These are phyloP conservation scores for Oryzias javanicus DNA, from an alignment of 2,113 vertebrate species.

Conservation along the genomic window DNA sequence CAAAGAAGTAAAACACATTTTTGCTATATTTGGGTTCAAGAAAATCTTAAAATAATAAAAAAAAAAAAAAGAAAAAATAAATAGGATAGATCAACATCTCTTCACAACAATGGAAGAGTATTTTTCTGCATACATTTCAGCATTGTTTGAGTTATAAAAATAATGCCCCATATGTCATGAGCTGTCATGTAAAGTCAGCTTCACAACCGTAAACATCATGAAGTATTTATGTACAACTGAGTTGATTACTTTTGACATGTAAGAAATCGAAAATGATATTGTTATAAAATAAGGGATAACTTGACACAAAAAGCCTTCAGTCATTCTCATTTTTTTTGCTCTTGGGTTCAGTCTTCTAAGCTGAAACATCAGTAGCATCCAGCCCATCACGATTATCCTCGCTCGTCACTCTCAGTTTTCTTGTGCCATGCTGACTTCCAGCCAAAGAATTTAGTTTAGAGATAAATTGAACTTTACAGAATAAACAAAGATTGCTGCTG, in stretches of 20 bases:
- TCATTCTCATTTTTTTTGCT: slow-evolving; percentile 16
- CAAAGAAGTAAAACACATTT: too few relatives aligned
- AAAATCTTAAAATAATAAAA: too few relatives aligned
- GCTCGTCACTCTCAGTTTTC: not conserved
- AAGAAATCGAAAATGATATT: not conserved
- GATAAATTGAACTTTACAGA: not conserved
- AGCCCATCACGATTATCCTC: not conserved
- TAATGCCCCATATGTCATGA: too few relatives aligned
- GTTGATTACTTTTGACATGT: slow-evolving; percentile 8
- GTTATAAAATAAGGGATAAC: slow-evolving; percentile 6
- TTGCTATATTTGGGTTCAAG: too few relatives aligned
- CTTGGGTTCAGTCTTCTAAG: slow-evolving; percentile 16
- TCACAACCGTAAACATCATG: not conserved
- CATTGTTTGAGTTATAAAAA: not conserved
- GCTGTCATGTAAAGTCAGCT: too few relatives aligned
- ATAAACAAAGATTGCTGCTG: slow-evolving; percentile 10
- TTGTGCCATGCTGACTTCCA: not conserved
- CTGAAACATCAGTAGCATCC: slow-evolving; percentile 13
- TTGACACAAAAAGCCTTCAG: slow-evolving; percentile 7
- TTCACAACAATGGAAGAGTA: too few relatives aligned
- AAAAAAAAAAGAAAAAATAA: too few relatives aligned
- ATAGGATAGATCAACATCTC: too few relatives aligned
- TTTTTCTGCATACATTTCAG: not conserved
- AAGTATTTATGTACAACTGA: not conserved
- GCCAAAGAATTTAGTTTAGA: not conserved